phyloP scores from a whole-genome alignment of 2,888 invertebrate genomes.

The Lasius fuliginosus region DNA sequence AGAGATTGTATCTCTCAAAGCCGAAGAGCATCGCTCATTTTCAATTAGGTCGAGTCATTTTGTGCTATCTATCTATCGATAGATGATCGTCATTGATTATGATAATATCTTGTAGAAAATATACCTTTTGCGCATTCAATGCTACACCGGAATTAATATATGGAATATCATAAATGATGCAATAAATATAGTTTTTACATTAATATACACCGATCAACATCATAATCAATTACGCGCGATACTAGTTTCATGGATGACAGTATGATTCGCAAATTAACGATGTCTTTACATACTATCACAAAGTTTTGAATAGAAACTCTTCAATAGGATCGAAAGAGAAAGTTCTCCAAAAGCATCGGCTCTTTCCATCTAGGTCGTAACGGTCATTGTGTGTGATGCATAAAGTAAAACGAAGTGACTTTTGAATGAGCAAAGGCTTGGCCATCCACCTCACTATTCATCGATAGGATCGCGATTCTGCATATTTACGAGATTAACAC shows the following conservation, averaged over 20 bases:
- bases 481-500: background rate
- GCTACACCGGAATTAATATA: background rate
- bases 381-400: background rate
- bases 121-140: background rate
- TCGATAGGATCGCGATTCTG: background rate
- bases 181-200: background rate
- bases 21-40: conserved; percentile 26
- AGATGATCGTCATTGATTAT: conserved; percentile 8
- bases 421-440: conserved; percentile 11
- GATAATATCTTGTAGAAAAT: conserved; percentile 31
- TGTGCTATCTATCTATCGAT: conserved; percentile 11
- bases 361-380: conserved; percentile 22
- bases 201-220: background rate
- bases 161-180: background rate
- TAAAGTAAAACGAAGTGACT: conserved; percentile 24
- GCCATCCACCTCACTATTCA: background rate
- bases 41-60: conserved; percentile 44
- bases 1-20: conserved; percentile 50
- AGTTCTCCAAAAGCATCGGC: conserved; percentile 33
- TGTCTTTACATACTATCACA: background rate
- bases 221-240: conserved; percentile 8
- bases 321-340: conserved; percentile 30
- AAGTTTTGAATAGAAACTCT: background rate
- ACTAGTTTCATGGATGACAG: background rate
- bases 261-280: background rate